Conservation (phyloP, 1,140 invertebrate species). For the Druon quercuslanigerum region DNA sequence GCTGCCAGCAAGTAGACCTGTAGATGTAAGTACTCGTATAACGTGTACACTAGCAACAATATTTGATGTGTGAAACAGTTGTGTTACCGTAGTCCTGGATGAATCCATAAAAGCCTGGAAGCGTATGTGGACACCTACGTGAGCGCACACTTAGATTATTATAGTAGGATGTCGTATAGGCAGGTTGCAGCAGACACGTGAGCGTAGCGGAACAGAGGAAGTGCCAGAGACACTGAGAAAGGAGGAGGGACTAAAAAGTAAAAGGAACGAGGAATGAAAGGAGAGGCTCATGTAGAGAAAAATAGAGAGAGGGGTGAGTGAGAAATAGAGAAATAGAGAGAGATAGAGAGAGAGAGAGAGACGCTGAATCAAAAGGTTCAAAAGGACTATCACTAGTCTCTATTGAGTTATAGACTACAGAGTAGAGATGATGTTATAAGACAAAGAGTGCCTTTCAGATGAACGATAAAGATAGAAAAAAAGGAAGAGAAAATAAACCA, state of each 20-base stretch:
- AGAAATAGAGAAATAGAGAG: too few species aligned
- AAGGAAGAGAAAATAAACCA: constrained; percentile 27
- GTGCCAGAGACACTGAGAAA: constrained; percentile 60
- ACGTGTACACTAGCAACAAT: constrained; percentile 18
- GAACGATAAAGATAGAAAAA: too few species aligned
- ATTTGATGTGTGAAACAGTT: constrained; percentile 2
- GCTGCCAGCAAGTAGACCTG: constrained; percentile 42
- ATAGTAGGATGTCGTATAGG: constrained; percentile 46
- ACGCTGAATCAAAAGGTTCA: too few species aligned
- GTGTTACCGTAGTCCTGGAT: neutral
- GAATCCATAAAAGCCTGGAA: neutral
- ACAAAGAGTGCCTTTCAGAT: too few species aligned
- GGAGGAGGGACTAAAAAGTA: constrained; percentile 35
- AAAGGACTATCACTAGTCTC: too few species aligned
- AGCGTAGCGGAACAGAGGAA: constrained; percentile 70
- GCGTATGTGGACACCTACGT: constrained; percentile 52
- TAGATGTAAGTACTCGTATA: constrained; percentile 39
- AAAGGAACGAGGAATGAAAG: neutral
- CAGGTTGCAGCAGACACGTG: constrained; percentile 69
- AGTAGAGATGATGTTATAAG: too few species aligned
- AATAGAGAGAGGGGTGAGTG: too few species aligned
- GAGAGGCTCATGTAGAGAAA: too few species aligned
- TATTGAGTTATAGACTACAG: too few species aligned
- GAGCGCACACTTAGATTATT: neutral
- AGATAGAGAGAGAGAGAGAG: too few species aligned